Conservation (phyloP, 2,113 vertebrate species). For the Miniopterus natalensis region DNA sequence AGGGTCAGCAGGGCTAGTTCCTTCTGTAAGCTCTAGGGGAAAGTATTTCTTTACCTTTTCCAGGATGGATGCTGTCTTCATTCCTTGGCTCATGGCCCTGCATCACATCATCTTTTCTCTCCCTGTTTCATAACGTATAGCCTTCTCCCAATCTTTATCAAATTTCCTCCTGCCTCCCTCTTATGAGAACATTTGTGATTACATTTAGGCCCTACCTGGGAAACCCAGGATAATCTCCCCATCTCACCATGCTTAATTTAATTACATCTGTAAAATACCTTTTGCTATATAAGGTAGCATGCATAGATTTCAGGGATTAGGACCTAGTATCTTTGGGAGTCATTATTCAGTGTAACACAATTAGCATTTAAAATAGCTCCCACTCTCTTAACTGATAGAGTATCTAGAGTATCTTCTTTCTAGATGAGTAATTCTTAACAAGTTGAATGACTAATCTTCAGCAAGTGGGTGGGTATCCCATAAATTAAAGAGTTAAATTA, state of each 20-base stretch:
- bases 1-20: not conserved
- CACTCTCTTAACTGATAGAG: not conserved
- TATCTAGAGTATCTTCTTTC: not conserved
- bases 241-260: conserved; percentile 45
- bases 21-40: not conserved
- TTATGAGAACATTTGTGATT: not conserved
- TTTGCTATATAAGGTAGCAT: not conserved
- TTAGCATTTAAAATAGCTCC: not conserved
- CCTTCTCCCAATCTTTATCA: not conserved
- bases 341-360: not conserved
- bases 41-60: not conserved
- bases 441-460: not conserved
- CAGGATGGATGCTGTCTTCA: not conserved
- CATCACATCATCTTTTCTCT: not conserved
- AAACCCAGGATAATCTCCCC: not conserved
- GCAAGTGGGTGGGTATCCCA: not conserved
- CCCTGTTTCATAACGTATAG: not conserved
- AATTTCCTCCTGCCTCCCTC: not conserved
- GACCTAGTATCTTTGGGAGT: not conserved
- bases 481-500: conserved; percentile 25
- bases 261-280: conserved; percentile 4
- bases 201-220: not conserved
- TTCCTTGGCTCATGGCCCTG: not conserved
- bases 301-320: not conserved
- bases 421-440: conserved; percentile 14